phyloP scores from a whole-genome alignment of 2,888 invertebrate species.

The Clostera curtula region DNA sequence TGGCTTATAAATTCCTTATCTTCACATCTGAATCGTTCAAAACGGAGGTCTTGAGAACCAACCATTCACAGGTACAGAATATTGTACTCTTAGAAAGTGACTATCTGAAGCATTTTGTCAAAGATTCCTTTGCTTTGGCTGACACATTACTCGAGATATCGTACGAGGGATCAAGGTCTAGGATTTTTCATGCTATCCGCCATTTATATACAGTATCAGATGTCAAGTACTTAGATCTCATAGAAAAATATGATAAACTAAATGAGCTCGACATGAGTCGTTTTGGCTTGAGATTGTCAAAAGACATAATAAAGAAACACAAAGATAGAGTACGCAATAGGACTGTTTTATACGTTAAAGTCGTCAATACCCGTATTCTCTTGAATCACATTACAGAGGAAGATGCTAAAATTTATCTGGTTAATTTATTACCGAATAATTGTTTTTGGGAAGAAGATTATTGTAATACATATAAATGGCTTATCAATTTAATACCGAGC shows the following conservation, averaged over 20 bases:
- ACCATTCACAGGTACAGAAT: too few relatives aligned
- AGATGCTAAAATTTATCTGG: constrained; percentile 33
- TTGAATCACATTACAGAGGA: constrained; percentile 24
- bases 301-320: constrained; percentile 35
- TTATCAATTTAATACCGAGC: constrained; percentile 33
- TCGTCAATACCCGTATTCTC: constrained; percentile 26
- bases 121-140: constrained; percentile 31
- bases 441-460: constrained; percentile 34
- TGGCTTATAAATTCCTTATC: constrained; percentile 39
- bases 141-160: constrained; percentile 15
- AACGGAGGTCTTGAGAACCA: constrained; percentile 23
- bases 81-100: too few relatives aligned
- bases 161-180: background rate
- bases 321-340: constrained; percentile 33
- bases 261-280: background rate
- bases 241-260: constrained; percentile 26
- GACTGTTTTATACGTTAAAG: constrained; percentile 28
- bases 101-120: constrained; percentile 27
- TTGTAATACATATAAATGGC: constrained; percentile 22
- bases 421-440: constrained; percentile 26
- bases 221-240: constrained; percentile 33
- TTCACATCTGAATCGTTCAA: constrained; percentile 36
- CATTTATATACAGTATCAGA: constrained; percentile 25
- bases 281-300: constrained; percentile 32
- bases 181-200: constrained; percentile 13